phyloP scores from a whole-genome alignment of 2,113 vertebrate genomes.

The Bothrops jararaca region DNA sequence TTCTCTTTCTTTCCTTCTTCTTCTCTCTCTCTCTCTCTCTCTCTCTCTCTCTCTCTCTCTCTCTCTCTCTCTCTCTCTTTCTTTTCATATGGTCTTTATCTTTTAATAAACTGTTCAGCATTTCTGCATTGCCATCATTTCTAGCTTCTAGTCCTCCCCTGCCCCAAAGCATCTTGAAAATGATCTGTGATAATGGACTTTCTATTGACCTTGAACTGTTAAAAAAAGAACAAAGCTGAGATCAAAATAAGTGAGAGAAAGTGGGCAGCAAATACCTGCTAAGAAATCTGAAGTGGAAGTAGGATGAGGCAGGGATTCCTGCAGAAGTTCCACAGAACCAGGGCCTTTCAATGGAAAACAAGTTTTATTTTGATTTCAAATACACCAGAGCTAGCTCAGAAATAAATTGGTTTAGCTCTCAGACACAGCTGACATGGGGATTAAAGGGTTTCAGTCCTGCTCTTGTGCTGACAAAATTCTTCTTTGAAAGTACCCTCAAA shows the following conservation, averaged over 20 bases:
- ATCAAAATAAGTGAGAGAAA: background rate
- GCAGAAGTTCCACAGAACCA: background rate
- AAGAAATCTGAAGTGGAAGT: background rate
- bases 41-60: too few species aligned
- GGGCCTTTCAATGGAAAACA: background rate
- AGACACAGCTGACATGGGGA: background rate
- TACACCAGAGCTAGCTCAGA: background rate
- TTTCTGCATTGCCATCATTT: background rate
- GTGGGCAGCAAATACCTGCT: background rate
- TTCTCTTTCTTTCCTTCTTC: too few species aligned
- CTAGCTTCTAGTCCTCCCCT: background rate
- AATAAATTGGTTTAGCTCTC: background rate
- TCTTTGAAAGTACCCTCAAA: background rate
- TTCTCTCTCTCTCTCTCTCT: too few species aligned
- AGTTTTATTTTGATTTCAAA: background rate
- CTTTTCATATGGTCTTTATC: constrained; percentile 1
- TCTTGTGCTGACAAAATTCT: background rate
- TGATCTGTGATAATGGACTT: background rate
- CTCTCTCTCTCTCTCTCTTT: too few species aligned
- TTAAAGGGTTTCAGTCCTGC: background rate
- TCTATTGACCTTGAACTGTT: background rate
- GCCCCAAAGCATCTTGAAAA: background rate
- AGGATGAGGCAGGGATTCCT: background rate
- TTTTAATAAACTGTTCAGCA: constrained; percentile 13
- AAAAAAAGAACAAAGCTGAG: background rate